These are phyloP conservation scores for Eupithecia tripunctaria DNA, from an alignment of 2,888 invertebrate species.

Conservation along the genomic window DNA sequence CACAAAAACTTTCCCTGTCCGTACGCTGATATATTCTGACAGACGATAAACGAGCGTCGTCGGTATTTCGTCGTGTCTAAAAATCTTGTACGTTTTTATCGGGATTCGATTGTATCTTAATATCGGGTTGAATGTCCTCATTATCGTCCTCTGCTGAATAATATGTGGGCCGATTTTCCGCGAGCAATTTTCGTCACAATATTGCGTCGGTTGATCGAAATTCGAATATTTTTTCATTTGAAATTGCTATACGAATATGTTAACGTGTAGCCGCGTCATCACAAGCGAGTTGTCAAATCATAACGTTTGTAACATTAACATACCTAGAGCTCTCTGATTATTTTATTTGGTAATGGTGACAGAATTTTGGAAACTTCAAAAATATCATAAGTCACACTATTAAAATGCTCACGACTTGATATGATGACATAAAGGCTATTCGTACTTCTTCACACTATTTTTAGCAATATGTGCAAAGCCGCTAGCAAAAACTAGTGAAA, in stretches of 20 bases:
- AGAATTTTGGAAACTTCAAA: not conserved
- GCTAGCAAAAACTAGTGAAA: not conserved
- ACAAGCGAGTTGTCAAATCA: conserved; percentile 14
- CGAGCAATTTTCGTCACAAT: conserved; percentile 61
- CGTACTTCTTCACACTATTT: not conserved
- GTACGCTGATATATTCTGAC: conserved; percentile 48
- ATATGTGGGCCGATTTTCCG: conserved; percentile 77
- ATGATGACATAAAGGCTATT: not conserved
- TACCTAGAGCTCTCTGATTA: not conserved
- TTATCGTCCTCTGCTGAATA: conserved; percentile 75
- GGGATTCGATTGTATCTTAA: conserved; percentile 65
- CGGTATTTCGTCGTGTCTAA: conserved; percentile 55
- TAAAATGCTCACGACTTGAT: not conserved
- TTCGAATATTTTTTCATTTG: conserved; percentile 42
- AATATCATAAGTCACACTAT: not conserved
- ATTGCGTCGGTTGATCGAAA: conserved; percentile 57
- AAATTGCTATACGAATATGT: conserved; percentile 38
- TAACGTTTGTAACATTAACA: conserved; percentile 6
- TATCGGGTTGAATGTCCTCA: conserved; percentile 71
- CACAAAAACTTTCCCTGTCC: conserved; percentile 49
- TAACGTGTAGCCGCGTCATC: conserved; percentile 15
- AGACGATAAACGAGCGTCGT: conserved; percentile 51
- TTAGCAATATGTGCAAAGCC: not conserved
- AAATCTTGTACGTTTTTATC: conserved; percentile 51
- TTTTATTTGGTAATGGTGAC: not conserved